These are phyloP conservation scores for Urosaurus nigricauda DNA, from an alignment of 2,797 vertebrate genomes.

Conservation along the genomic window DNA sequence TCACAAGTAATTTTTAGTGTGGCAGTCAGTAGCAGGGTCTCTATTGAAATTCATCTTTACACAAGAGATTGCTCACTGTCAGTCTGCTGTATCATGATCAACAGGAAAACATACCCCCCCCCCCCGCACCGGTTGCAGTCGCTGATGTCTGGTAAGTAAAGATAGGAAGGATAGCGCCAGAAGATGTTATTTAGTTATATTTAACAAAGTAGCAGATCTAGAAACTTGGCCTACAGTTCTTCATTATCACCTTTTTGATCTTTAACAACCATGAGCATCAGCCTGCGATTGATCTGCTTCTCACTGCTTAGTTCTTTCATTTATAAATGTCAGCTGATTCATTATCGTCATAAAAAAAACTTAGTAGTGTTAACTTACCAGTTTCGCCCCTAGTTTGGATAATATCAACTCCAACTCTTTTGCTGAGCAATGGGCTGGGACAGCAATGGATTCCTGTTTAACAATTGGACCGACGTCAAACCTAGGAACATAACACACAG, in stretches of 20 bases:
- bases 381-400: constrained; percentile 84
- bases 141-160: no score
- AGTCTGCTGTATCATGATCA: no score
- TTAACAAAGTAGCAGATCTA: no score
- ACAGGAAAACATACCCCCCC: no score
- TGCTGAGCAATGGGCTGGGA: constrained; percentile 84
- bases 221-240: not conserved
- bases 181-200: no score
- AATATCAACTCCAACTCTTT: constrained; percentile 86
- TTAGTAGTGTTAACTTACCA: constrained; percentile 81
- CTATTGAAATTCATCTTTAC: no score
- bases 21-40: no score
- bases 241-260: not conserved
- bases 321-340: not conserved
- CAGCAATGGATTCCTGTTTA: constrained; percentile 83
- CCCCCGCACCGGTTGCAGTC: no score
- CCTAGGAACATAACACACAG: constrained; percentile 74
- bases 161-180: no score
- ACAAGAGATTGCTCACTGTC: no score
- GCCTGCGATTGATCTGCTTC: not conserved
- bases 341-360: not conserved
- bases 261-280: not conserved
- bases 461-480: constrained; percentile 95
- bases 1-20: no score
- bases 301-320: not conserved